phyloP scores from a whole-genome alignment of 2,113 vertebrate species.

The Barnardius zonarius region DNA sequence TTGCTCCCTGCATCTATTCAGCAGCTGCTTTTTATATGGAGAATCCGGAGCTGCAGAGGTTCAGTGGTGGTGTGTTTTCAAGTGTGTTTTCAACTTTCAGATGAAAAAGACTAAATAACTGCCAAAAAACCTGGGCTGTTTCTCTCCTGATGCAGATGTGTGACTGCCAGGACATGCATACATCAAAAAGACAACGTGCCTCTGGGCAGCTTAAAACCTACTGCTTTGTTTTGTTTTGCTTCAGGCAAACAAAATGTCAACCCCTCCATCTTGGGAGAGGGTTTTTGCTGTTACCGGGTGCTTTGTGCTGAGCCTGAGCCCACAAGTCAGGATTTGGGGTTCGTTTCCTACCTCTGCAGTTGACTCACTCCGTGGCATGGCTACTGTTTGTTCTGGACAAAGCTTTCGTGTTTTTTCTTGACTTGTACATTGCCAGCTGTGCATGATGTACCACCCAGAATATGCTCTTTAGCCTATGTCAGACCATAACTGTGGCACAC shows the following conservation, averaged over 20 bases:
- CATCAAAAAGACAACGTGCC: constrained; percentile 27
- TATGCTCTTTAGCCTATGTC: background rate
- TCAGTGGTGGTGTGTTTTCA: constrained; percentile 1
- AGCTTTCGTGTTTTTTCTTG: background rate
- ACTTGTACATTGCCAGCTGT: background rate
- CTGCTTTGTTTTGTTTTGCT: constrained; percentile 54
- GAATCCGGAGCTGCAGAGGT: constrained; percentile 4
- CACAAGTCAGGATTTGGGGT: background rate
- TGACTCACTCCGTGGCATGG: background rate
- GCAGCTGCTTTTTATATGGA: constrained; percentile 50
- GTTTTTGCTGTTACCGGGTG: background rate
- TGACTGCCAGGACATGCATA: constrained; percentile 37
- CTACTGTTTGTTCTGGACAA: constrained; percentile 30
- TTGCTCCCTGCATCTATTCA: background rate
- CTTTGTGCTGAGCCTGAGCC: background rate
- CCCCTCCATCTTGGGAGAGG: constrained; percentile 37
- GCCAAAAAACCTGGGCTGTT: background rate
- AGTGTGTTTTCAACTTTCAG: constrained; percentile 36
- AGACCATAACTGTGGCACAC: background rate
- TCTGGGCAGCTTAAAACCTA: constrained; percentile 35
- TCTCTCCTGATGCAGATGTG: constrained; percentile 45
- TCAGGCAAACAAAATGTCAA: constrained; percentile 4
- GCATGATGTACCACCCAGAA: background rate
- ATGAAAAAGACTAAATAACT: constrained; percentile 55
- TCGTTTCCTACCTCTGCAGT: background rate